Percentiles rank a stretch among this genome's conserved stretches.
Conservation (phyloP, 2,113 vertebrate species). For the Sorex fumeus region DNA sequence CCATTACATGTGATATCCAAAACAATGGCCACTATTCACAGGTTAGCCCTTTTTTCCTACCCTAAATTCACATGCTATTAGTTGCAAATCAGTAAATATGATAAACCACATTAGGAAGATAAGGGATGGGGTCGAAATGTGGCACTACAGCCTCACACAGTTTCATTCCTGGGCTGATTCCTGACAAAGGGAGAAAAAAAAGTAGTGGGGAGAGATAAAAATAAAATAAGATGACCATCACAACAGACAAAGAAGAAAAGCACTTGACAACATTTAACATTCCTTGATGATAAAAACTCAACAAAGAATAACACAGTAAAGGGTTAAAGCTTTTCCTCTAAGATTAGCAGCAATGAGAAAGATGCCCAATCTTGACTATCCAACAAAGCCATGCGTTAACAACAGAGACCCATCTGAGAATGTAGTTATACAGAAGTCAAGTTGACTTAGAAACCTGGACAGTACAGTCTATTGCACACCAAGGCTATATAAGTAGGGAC, state of each 20-base stretch:
- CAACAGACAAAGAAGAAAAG: background rate
- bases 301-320: background rate
- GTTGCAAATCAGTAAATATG: slow-evolving; percentile 40
- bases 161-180: no score
- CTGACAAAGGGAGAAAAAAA: no score
- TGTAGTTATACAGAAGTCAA: background rate
- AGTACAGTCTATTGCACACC: background rate
- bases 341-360: background rate
- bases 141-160: no score
- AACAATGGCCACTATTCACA: background rate
- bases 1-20: background rate
- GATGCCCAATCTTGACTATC: background rate
- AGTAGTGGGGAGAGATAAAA: background rate
- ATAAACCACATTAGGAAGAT: slow-evolving; percentile 4
- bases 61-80: background rate
- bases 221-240: background rate
- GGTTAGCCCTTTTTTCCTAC: slow-evolving; percentile 36
- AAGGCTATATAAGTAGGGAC: background rate
- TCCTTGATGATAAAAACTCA: slow-evolving; percentile 33
- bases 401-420: background rate
- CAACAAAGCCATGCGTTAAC: background rate
- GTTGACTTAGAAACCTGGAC: background rate
- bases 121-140: background rate
- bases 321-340: slow-evolving; percentile 2
- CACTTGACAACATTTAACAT: background rate